Evolutionary conservation across 23 tunicate genomes (phyloP).

Genomic region (Corella eumyota): DNA sequence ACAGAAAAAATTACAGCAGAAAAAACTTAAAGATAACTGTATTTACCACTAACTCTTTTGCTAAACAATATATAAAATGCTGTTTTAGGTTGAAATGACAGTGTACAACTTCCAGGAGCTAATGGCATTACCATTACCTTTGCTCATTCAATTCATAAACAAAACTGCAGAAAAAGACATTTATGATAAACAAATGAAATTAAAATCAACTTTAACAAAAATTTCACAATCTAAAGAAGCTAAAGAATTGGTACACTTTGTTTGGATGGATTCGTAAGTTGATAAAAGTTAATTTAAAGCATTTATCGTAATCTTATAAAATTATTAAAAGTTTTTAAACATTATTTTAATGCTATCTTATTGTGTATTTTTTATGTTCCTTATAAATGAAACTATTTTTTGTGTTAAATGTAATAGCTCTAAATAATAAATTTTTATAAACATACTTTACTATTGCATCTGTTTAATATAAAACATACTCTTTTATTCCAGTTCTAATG

Average conservation of each 20-base stretch:
- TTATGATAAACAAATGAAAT: background rate
- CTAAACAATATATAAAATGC: too few relatives aligned
- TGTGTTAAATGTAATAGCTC: too few relatives aligned
- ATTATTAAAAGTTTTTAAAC: background rate
- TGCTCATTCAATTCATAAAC: conserved; percentile 6
- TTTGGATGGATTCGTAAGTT: conserved; percentile 25
- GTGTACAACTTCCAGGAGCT: background rate
- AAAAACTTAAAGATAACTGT: background rate
- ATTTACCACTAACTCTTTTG: too few relatives aligned
- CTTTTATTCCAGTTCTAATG: too few relatives aligned
- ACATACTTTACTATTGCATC: too few relatives aligned
- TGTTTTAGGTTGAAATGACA: conserved; percentile 4
- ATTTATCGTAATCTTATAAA: too few relatives aligned
- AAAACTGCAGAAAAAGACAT: background rate
- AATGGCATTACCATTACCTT: background rate
- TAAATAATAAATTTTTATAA: too few relatives aligned
- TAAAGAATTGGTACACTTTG: background rate
- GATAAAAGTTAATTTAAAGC: background rate
- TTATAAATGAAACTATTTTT: too few relatives aligned
- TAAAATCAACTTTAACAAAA: background rate
- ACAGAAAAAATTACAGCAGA: too few relatives aligned
- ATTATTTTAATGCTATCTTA: background rate
- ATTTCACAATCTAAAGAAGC: background rate
- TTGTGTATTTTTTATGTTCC: background rate
- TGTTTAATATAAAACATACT: too few relatives aligned